Percentiles rank a stretch among this genome's conserved stretches.
Conservation (phyloP, 2,113 vertebrate species). For the Channa argus region DNA sequence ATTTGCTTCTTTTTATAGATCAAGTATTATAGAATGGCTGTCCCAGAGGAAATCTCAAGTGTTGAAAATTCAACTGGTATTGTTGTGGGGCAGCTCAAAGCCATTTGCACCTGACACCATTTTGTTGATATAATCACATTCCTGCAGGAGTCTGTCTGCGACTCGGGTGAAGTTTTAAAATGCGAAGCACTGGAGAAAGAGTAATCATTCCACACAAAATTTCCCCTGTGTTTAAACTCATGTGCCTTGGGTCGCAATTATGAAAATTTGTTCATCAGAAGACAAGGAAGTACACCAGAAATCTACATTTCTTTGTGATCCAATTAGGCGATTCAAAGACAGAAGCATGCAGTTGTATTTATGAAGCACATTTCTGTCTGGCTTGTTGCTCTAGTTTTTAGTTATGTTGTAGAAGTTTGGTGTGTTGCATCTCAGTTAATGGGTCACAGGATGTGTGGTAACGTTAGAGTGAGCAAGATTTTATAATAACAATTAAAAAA, state of each 20-base stretch:
- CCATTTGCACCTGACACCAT: slow-evolving; percentile 81
- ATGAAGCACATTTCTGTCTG: slow-evolving; percentile 43
- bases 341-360: slow-evolving; percentile 38
- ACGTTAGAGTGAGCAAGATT: slow-evolving; percentile 46
- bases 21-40: slow-evolving; percentile 68
- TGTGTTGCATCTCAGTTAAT: slow-evolving; percentile 34
- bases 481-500: slow-evolving; percentile 10
- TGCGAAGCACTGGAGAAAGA: slow-evolving; percentile 59
- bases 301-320: slow-evolving; percentile 58
- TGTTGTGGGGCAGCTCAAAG: slow-evolving; percentile 75
- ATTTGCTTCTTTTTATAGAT: slow-evolving; percentile 82
- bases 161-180: slow-evolving; percentile 48
- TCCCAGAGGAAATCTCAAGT: slow-evolving; percentile 78
- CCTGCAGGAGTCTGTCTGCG: slow-evolving; percentile 50
- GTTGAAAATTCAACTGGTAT: slow-evolving; percentile 76
- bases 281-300: slow-evolving; percentile 47
- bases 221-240: slow-evolving; percentile 57
- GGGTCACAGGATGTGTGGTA: slow-evolving; percentile 37
- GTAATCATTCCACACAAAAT: slow-evolving; percentile 53
- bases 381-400: slow-evolving; percentile 37
- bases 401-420: slow-evolving; percentile 15
- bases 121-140: slow-evolving; percentile 79
- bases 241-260: slow-evolving; percentile 70
- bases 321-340: slow-evolving; percentile 69
- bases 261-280: slow-evolving; percentile 57